phyloP scores from a whole-genome alignment of 35 echinoderm and acorn worm genomes.

The Apostichopus californicus region DNA sequence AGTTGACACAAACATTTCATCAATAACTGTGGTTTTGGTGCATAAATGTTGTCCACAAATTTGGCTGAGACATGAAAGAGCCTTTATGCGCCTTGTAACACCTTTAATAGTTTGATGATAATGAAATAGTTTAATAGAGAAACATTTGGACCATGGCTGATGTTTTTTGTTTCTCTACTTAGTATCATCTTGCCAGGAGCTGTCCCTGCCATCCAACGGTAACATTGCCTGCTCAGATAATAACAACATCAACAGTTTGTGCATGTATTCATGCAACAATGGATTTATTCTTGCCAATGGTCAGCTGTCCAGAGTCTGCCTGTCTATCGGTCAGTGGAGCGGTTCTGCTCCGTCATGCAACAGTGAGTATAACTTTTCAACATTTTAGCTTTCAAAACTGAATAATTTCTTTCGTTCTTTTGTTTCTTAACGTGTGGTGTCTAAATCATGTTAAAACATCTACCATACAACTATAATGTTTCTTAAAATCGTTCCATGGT shows the following conservation, averaged over 20 bases:
- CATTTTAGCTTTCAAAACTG: not conserved
- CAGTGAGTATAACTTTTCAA: not conserved
- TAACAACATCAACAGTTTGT: not conserved
- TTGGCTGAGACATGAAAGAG: too few species aligned
- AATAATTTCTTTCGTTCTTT: too few species aligned
- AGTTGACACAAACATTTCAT: too few species aligned
- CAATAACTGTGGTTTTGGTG: too few species aligned
- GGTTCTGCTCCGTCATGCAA: not conserved
- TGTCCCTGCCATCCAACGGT: not conserved
- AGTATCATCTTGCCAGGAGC: not conserved
- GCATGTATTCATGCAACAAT: not conserved
- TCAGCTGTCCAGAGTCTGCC: not conserved
- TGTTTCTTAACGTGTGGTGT: too few species aligned
- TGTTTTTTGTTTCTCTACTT: not conserved
- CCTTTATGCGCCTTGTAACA: too few species aligned
- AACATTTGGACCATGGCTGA: not conserved
- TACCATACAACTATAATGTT: too few species aligned
- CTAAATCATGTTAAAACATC: too few species aligned
- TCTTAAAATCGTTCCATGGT: too few species aligned
- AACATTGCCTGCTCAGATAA: not conserved
- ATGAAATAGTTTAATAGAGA: not conserved
- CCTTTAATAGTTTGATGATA: too few species aligned
- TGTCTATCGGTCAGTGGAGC: not conserved
- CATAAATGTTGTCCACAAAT: too few species aligned
- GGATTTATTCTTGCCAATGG: not conserved